These are phyloP conservation scores for Ophioninae sp. DNA, from an alignment of 2,888 invertebrate genomes.

Conservation along the genomic window DNA sequence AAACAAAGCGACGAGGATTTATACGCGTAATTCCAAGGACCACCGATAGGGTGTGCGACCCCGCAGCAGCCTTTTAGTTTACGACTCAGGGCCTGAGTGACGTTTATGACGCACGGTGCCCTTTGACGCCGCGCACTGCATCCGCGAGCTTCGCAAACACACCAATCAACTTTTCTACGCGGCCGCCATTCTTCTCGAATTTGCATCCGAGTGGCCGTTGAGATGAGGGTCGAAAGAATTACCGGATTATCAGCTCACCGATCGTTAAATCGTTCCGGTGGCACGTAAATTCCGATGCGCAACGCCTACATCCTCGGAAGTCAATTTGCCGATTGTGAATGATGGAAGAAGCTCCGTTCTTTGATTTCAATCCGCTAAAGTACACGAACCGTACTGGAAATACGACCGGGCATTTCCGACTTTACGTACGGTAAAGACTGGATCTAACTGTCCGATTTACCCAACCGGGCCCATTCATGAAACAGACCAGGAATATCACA, in stretches of 20 bases:
- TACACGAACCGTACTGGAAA: not conserved
- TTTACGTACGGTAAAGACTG: too few species aligned
- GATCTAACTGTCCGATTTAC: too few species aligned
- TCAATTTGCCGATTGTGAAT: not conserved
- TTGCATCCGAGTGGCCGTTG: constrained; percentile 45
- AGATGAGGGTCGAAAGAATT: not conserved
- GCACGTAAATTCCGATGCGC: not conserved
- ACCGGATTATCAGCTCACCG: constrained; percentile 4
- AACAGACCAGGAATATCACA: too few species aligned
- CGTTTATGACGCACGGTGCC: constrained; percentile 76
- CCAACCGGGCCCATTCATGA: too few species aligned
- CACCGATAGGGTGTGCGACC: constrained; percentile 60
- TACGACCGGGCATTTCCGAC: too few species aligned
- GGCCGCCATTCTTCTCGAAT: constrained; percentile 31
- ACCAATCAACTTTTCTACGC: constrained; percentile 13
- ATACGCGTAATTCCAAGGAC: constrained; percentile 26
- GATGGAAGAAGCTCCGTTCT: not conserved
- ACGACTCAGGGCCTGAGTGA: constrained; percentile 75
- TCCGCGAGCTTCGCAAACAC: constrained; percentile 54
- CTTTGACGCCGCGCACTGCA: constrained; percentile 70
- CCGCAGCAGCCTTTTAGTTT: constrained; percentile 73
- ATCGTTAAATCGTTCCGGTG: not conserved
- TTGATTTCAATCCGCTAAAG: not conserved
- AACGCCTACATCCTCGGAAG: not conserved
- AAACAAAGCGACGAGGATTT: constrained; percentile 13